These are phyloP conservation scores for Autographa gamma DNA, from an alignment of 2,888 invertebrate species.

Conservation along the genomic window DNA sequence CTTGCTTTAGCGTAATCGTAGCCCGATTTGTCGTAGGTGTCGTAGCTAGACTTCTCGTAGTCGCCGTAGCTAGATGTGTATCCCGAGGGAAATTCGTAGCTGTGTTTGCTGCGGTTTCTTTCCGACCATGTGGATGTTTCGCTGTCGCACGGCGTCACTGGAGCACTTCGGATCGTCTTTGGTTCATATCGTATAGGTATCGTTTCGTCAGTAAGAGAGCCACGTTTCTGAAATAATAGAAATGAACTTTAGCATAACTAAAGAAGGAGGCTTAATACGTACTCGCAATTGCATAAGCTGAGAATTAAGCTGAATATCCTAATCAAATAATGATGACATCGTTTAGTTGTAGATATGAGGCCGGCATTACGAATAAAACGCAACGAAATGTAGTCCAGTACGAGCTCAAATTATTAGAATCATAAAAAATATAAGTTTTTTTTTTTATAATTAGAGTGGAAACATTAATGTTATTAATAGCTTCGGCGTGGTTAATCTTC, in stretches of 20 bases:
- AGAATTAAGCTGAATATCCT: too few relatives aligned
- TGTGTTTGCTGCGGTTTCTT: conserved; percentile 69
- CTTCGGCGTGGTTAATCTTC: conserved; percentile 1
- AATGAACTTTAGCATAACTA: not conserved
- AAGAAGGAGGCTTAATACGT: not conserved
- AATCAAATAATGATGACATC: too few relatives aligned
- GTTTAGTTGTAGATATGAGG: too few relatives aligned
- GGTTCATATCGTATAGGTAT: conserved; percentile 71
- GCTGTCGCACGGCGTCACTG: conserved; percentile 85
- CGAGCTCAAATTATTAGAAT: too few relatives aligned
- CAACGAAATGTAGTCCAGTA: too few relatives aligned
- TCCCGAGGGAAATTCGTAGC: conserved; percentile 64
- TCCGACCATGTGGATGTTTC: conserved; percentile 80
- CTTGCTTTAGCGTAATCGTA: conserved; percentile 49
- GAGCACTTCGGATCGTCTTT: conserved; percentile 80
- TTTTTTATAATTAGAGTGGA: not conserved
- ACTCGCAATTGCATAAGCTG: not conserved
- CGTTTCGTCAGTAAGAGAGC: conserved; percentile 78
- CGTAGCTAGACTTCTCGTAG: conserved; percentile 57
- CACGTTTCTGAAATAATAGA: conserved; percentile 78
- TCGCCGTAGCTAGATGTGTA: conserved; percentile 64
- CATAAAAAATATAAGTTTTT: too few relatives aligned
- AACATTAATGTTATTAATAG: conserved; percentile 2
- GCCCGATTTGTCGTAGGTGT: conserved; percentile 49
- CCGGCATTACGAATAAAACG: too few relatives aligned